These are phyloP conservation scores for Lampris megalopsis DNA, from an alignment of 2,113 vertebrate genomes.

Conservation along the genomic window DNA sequence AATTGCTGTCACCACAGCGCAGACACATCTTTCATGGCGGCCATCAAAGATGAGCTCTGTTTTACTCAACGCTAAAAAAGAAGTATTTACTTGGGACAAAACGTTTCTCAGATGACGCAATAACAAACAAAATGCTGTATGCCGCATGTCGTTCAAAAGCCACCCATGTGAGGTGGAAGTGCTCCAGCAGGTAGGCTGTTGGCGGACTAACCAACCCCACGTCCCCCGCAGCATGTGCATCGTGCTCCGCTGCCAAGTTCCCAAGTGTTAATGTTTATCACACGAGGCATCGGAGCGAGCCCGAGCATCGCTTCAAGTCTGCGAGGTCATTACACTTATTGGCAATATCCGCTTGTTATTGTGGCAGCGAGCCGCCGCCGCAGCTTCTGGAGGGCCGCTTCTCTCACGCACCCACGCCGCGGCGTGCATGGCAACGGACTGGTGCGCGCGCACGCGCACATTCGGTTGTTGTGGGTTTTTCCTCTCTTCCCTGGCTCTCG, in stretches of 20 bases:
- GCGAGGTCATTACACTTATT: constrained; percentile 58
- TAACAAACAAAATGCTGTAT: too few relatives aligned
- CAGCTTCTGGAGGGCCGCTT: constrained; percentile 32
- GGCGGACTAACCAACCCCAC: too few relatives aligned
- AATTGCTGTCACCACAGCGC: too few relatives aligned
- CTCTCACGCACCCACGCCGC: neutral
- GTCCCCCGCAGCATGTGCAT: neutral
- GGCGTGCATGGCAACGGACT: neutral
- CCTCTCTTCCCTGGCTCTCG: constrained; percentile 41
- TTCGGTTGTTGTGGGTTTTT: constrained; percentile 19
- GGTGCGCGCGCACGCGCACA: constrained; percentile 5
- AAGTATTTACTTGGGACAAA: too few relatives aligned
- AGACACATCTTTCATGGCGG: too few relatives aligned
- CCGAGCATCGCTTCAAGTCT: constrained; percentile 49
- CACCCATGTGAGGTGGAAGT: too few relatives aligned
- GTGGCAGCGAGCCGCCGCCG: constrained; percentile 18
- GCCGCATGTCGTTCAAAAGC: too few relatives aligned
- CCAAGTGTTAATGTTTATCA: neutral
- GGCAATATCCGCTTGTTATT: constrained; percentile 60
- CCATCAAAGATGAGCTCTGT: too few relatives aligned
- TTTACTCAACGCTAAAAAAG: too few relatives aligned
- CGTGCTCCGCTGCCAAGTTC: neutral
- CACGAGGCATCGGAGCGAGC: neutral
- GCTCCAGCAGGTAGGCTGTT: too few relatives aligned
- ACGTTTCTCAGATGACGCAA: too few relatives aligned